Evolutionary conservation across 2,797 vertebrate genomes (phyloP), one percentile per base, ranked within the genome.

Genomic region (Todus mexicanus): DNA sequence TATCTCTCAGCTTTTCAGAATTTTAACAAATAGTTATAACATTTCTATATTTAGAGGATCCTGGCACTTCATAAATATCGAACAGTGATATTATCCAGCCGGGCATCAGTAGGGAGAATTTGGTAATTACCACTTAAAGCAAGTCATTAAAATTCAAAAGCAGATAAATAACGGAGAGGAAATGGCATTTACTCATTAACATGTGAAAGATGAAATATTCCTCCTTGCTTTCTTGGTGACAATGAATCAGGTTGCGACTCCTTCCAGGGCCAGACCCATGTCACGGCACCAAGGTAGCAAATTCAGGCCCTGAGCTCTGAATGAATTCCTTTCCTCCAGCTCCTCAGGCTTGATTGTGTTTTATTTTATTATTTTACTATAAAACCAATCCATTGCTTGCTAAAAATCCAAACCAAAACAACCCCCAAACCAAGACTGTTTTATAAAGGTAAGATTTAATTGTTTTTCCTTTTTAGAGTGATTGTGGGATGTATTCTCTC

Each of bases 41-140:
- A 86, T 84, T 96, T 94, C 95, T 95, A 96, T 96, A 96, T 96
- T 96, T 96, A 96, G 94, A 96, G 83, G 77, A 94, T 88, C 82
- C 73, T 84, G 92, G 94, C 93, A 95, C 92, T 96, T 92, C 95
- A 96, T 96, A 96, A 96, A 96, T 96, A 96, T 93, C 92, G 65
- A 95, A 90, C 80, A 79, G 79, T 61, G 87, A 61, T 92, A 86
- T 84, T 92, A 95, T 83, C 95, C 94, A 96, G 84, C 66, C 87
- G 89, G 87, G 84, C 93, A 79, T 66, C 2, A 6, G 91, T 89
- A 87, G 76, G 76, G 76, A 95, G 70, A 96, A 95, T 95, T 96
- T 93, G 89, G 91, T 92, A 89, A 96, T 96, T 95, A 91, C 88
- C 80, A 96, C 90, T 95, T 96, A 90, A 90, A 96, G 92, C 51